Evolutionary conservation across 2,888 invertebrate genomes (phyloP), one percentile per base, ranked within the genome.

Genomic region (Serripes groenlandicus): DNA sequence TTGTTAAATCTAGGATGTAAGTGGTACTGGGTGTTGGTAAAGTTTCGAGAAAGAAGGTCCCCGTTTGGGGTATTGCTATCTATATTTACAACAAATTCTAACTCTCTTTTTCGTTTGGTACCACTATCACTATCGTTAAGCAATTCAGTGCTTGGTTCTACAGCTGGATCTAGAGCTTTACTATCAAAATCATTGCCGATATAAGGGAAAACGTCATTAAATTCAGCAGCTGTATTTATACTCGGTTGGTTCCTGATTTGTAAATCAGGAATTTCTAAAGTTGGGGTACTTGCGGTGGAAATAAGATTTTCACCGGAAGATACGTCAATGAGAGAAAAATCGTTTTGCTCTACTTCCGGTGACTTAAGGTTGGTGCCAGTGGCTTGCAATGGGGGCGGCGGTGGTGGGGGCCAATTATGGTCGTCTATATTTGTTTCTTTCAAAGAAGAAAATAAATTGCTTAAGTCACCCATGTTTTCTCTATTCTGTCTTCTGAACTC

Each of bases 401-500:
- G 66, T 0, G 42, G 23, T 9, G 37, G 26, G 9, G 37, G 42
- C 66, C 42, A 66, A 7, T 23, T 26, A 23, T 66, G 37, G 26
- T 78, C 26, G 35, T 79, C 78, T 21, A 69, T 60, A 35, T 81
- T 66, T n/a, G 42, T 71, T 56, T 81, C 81, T 42, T 73, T 81
- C 23, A 69, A 56, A 15, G 62, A 68, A 60, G 52, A 15, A 69
- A 73, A 32, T 76, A 73, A 11, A 26, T 23, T 66, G 30, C 69
- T 35, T 42, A 77, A 75, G 32, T 73, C 42, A 34, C 35, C 56
- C 21, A 58, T 75, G 35, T 79, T 72, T 66, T 83, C 86, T 28
- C 74, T 28, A 56, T 87, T 88, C 30, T 88, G 86, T 70, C 79
- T 87, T 69, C 85, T 76, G 34, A 90, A 79, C 15, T 87, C 86